Evolutionary conservation across 2,113 vertebrate species (phyloP).

Genomic region (Prunella fulvescens): DNA sequence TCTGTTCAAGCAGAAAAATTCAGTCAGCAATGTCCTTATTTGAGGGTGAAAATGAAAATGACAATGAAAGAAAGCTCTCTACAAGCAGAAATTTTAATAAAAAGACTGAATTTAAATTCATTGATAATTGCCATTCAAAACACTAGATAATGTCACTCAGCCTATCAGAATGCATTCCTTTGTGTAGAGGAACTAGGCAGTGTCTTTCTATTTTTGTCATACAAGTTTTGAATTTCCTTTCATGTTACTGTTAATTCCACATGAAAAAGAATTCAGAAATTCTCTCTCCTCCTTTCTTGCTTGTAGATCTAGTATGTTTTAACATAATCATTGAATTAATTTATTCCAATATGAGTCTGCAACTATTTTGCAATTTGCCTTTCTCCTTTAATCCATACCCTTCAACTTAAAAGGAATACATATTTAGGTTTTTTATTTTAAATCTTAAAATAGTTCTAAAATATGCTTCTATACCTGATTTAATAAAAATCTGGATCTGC

Average conservation of each 20-base stretch:
- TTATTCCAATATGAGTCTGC: neutral
- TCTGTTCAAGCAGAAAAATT: neutral
- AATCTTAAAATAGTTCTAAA: neutral
- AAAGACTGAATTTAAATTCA: constrained; percentile 19
- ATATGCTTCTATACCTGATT: neutral
- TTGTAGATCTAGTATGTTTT: neutral
- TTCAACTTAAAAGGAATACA: neutral
- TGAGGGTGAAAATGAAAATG: neutral
- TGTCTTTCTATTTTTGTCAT: neutral
- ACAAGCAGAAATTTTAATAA: neutral
- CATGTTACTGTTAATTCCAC: constrained; percentile 1
- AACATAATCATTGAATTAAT: neutral
- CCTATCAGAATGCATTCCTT: neutral
- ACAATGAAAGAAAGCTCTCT: neutral
- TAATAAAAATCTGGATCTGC: neutral
- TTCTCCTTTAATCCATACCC: neutral
- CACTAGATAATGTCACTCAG: neutral
- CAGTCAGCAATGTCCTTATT: neutral
- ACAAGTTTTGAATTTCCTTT: constrained; percentile 24
- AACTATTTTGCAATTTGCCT: neutral
- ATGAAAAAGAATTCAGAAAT: constrained; percentile 46
- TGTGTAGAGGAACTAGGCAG: neutral
- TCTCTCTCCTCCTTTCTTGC: neutral
- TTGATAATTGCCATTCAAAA: neutral
- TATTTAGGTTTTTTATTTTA: neutral